Conservation (phyloP, 2,888 invertebrate genomes). For the Platycheirus albimanus region DNA sequence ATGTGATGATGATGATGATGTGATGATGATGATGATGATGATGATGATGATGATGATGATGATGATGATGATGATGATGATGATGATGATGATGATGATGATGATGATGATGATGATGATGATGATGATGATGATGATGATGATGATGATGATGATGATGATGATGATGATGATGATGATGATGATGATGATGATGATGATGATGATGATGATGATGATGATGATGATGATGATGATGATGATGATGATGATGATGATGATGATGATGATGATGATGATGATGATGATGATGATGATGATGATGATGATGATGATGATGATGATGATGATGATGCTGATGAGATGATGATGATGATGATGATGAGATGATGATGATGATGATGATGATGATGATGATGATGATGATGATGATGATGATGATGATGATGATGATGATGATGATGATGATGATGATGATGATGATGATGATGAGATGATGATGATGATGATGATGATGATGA, state of each 20-base stretch:
- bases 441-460: background rate
- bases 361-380: slow-evolving; percentile 5
- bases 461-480: no score
- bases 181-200: background rate
- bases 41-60: slow-evolving; percentile 7
- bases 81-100: slow-evolving; percentile 6
- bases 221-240: background rate
- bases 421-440: background rate
- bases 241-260: background rate
- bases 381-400: background rate
- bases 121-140: slow-evolving; percentile 6
- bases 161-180: slow-evolving; percentile 4
- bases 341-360: slow-evolving; percentile 1
- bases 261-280: background rate
- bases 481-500: background rate
- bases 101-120: slow-evolving; percentile 6
- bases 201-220: background rate
- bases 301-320: background rate
- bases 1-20: slow-evolving; percentile 8
- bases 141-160: slow-evolving; percentile 5
- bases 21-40: slow-evolving; percentile 8
- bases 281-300: background rate
- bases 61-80: slow-evolving; percentile 6
- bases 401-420: background rate
- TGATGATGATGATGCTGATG: slow-evolving; percentile 1